Percentiles rank a stretch among this genome's conserved stretches.
Conservation (phyloP, 1,140 invertebrate genomes). For the Phenacoccus solenopsis region DNA sequence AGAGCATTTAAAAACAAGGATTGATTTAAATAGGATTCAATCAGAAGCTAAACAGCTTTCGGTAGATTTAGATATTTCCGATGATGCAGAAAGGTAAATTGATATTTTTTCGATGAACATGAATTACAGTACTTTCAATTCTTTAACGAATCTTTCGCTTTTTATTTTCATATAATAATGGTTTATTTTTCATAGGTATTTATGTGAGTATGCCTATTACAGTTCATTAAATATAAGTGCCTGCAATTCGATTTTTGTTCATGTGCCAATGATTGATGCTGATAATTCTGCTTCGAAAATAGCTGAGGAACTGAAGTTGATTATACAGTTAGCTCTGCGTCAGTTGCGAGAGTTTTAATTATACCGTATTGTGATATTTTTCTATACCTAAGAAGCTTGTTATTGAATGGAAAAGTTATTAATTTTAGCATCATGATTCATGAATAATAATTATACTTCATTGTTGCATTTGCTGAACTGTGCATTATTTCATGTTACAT, state of each 20-base stretch:
- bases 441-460: too few relatives aligned
- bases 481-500: too few relatives aligned
- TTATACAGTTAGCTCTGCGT: not conserved
- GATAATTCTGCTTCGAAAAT: conserved; percentile 1
- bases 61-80: not conserved
- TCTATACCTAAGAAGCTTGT: too few relatives aligned
- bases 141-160: not conserved
- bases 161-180: not conserved
- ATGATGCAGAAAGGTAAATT: not conserved
- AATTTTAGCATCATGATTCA: too few relatives aligned
- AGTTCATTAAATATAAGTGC: conserved; percentile 8
- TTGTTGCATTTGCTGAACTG: too few relatives aligned
- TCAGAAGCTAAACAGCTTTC: not conserved
- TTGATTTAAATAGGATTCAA: not conserved
- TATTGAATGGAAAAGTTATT: too few relatives aligned
- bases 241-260: conserved; percentile 10
- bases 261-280: not conserved
- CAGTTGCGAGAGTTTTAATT: not conserved
- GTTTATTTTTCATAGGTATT: conserved; percentile 5
- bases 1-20: not conserved
- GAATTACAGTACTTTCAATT: not conserved
- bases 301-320: not conserved
- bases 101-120: not conserved
- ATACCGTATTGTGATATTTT: not conserved
- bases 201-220: conserved; percentile 21